A percentile compares a stretch with the other conserved stretches of the same genome.
Conservation (phyloP, 2,797 vertebrate genomes). For the Cyclura pinguis region DNA sequence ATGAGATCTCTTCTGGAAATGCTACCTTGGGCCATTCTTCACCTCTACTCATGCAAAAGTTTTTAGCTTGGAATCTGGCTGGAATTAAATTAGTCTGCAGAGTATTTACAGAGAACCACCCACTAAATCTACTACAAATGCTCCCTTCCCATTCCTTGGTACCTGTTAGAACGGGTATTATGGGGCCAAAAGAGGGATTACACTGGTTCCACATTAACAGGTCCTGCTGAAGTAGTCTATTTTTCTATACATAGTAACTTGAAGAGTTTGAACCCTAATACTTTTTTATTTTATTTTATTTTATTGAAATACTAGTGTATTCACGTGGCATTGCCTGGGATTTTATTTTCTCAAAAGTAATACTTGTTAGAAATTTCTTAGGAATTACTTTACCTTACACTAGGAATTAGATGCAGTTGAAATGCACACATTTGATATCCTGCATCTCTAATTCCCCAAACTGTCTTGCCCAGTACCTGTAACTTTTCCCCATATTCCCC, state of each 20-base stretch:
- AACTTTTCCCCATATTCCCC: no score
- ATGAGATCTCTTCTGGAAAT: not conserved
- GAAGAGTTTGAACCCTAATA: not conserved
- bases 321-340: no score
- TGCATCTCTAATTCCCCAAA: no score
- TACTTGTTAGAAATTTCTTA: no score
- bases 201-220: no score
- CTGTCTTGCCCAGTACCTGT: no score
- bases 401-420: no score
- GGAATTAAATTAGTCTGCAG: not conserved
- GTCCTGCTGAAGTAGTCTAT: not conserved
- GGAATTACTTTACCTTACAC: no score
- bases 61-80: not conserved
- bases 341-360: no score
- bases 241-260: not conserved
- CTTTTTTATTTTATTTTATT: not conserved
- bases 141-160: not conserved
- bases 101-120: not conserved
- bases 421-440: no score
- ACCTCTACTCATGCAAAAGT: not conserved
- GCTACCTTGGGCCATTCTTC: not conserved
- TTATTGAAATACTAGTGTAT: no score
- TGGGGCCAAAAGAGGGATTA: no score
- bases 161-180: not conserved
- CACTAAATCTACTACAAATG: not conserved